These are phyloP conservation scores for Zelleria hepariella DNA, from an alignment of 2,888 invertebrate genomes.

Conservation along the genomic window DNA sequence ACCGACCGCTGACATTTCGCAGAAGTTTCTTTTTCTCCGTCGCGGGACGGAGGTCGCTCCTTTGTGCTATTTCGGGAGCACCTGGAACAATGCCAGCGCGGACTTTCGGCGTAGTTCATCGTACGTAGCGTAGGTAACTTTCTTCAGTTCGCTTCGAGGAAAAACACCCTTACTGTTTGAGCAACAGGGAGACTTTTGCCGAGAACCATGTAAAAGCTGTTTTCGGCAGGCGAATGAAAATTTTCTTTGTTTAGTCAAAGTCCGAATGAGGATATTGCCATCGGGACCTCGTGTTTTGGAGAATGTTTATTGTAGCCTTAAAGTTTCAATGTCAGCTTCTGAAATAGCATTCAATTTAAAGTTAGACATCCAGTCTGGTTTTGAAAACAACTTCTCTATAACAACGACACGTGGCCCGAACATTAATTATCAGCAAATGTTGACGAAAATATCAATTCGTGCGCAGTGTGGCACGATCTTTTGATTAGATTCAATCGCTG, in stretches of 20 bases:
- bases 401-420: not conserved
- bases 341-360: not conserved
- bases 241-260: conserved; percentile 39
- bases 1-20: conserved; percentile 53
- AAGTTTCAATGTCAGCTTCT: conserved; percentile 1
- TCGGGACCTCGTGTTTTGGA: not conserved
- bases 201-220: not conserved
- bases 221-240: conserved; percentile 16
- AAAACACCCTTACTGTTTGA: not conserved
- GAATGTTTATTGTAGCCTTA: not conserved
- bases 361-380: not conserved
- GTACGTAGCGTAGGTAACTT: conserved; percentile 14
- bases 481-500: not conserved
- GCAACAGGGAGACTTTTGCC: not conserved
- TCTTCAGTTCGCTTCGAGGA: not conserved
- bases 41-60: conserved; percentile 56
- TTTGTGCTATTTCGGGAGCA: conserved; percentile 71
- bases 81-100: conserved; percentile 53
- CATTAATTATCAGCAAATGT: not conserved
- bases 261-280: conserved; percentile 24
- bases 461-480: not conserved
- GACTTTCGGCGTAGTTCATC: conserved; percentile 47
- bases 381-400: not conserved
- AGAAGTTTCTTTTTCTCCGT: conserved; percentile 49
- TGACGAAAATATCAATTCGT: not conserved